These are phyloP conservation scores for Syngnathus rostellatus DNA, from an alignment of 2,797 vertebrate species.

Conservation along the genomic window DNA sequence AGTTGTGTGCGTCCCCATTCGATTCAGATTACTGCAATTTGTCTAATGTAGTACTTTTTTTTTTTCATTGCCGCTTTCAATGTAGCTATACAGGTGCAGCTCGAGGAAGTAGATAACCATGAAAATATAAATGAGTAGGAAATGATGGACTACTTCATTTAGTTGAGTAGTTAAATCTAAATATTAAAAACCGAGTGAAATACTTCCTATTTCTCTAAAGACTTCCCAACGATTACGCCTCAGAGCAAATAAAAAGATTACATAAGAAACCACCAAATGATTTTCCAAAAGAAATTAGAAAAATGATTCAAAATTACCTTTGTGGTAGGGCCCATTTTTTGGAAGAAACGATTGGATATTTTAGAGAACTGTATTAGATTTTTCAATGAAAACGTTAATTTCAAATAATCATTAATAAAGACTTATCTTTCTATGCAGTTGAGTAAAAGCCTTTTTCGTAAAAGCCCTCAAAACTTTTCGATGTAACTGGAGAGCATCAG, in stretches of 20 bases:
- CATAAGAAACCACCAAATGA: not conserved
- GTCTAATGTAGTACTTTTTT: not conserved
- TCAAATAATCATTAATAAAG: not conserved
- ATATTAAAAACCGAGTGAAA: not conserved
- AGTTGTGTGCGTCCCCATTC: not conserved
- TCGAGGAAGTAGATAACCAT: not conserved
- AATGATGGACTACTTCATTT: not conserved
- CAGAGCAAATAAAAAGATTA: not conserved
- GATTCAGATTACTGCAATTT: not conserved
- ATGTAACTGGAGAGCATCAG: not conserved
- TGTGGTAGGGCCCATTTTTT: too few species aligned
- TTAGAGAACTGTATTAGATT: not conserved
- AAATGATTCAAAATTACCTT: not conserved
- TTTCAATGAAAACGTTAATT: not conserved
- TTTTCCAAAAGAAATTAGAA: not conserved
- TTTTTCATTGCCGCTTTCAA: not conserved
- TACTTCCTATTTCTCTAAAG: not conserved
- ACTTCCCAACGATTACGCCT: too few species aligned
- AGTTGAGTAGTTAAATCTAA: not conserved
- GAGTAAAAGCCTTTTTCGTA: not conserved
- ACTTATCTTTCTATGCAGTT: not conserved
- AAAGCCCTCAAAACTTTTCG: not conserved
- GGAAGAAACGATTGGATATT: too few species aligned
- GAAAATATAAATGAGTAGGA: not conserved
- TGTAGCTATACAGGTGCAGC: not conserved